Evolutionary conservation across 2,113 vertebrate species (phyloP).

Genomic region (Daboia siamensis): DNA sequence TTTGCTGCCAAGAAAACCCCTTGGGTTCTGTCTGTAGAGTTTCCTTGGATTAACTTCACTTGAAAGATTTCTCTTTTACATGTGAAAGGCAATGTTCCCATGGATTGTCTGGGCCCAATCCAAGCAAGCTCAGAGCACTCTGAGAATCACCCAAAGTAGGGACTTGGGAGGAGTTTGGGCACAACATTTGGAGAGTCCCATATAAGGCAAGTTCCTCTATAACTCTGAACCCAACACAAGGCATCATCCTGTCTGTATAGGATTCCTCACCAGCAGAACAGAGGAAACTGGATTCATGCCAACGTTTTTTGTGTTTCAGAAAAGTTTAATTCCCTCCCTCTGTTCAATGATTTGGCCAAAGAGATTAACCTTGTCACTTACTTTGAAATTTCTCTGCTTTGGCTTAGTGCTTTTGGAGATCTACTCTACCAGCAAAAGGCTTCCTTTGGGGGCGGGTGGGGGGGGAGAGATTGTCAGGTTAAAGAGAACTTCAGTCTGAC

Average conservation of each 20-base stretch:
- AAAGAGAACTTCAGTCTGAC: neutral
- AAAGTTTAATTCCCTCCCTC: neutral
- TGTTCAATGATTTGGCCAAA: neutral
- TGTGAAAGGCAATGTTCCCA: neutral
- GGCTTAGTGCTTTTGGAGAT: neutral
- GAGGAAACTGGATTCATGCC: neutral
- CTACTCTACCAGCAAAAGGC: neutral
- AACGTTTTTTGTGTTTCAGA: neutral
- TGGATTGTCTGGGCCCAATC: neutral
- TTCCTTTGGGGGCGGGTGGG: neutral
- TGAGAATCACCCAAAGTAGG: neutral
- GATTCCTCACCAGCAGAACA: neutral
- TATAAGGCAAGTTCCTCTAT: neutral
- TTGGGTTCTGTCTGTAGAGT: neutral
- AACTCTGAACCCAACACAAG: neutral
- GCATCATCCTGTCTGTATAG: neutral
- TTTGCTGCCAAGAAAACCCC: neutral
- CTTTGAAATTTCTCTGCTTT: neutral
- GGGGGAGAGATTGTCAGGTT: neutral
- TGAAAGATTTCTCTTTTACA: neutral
- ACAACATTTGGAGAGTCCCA: neutral
- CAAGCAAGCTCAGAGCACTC: neutral
- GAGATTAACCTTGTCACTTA: neutral
- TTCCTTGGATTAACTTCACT: neutral
- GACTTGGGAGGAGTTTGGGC: neutral